Conservation (phyloP, 1,140 invertebrate species). For the Popillia japonica region DNA sequence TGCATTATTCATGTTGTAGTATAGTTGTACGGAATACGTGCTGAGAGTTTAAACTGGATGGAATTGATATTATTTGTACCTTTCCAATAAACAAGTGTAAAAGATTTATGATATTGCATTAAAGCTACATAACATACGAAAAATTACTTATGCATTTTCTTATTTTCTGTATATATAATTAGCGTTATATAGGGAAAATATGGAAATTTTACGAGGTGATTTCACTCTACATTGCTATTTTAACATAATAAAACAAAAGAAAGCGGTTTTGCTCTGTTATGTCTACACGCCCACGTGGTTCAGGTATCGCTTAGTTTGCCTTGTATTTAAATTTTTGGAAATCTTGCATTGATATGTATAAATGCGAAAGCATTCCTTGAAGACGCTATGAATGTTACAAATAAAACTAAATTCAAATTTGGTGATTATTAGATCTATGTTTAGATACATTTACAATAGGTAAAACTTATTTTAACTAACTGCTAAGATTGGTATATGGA, state of each 20-base stretch:
- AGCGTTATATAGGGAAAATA: background rate
- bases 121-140: background rate
- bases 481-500: no score
- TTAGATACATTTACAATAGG: no score
- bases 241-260: conserved; percentile 6
- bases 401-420: background rate
- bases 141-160: background rate
- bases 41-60: background rate
- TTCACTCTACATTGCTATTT: background rate
- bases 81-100: background rate
- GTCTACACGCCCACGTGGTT: conserved; percentile 3
- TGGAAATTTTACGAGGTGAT: background rate
- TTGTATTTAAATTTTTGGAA: background rate
- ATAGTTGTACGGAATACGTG: background rate
- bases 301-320: background rate
- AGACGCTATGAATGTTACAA: background rate
- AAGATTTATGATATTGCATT: background rate
- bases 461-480: no score
- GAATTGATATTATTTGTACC: background rate
- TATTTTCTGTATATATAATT: background rate
- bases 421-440: no score
- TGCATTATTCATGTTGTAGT: conserved; percentile 12
- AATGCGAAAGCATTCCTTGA: background rate
- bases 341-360: background rate
- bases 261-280: background rate